Evolutionary conservation across 92 coral and sea anemone species (phyloP).

Genomic region (Phenganax marumi): DNA sequence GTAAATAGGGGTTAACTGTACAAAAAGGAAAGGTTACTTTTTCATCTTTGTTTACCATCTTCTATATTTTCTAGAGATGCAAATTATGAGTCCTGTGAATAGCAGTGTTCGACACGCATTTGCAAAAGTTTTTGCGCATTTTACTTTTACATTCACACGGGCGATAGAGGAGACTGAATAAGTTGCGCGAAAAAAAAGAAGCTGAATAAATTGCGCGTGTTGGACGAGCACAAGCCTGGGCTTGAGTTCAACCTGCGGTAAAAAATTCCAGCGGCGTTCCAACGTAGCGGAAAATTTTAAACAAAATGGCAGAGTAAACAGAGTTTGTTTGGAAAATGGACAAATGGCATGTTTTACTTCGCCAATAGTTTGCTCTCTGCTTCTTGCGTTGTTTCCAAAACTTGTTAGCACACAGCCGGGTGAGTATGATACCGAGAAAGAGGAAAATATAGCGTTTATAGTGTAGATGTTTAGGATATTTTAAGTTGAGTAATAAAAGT

Average conservation of each 20-base stretch:
- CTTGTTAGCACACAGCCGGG: slow-evolving; percentile 3
- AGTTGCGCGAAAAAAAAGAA: too few species aligned
- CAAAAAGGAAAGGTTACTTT: background rate
- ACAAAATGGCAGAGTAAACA: slow-evolving; percentile 2
- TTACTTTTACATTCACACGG: too few species aligned
- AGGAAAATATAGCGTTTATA: background rate
- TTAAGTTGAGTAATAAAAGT: background rate
- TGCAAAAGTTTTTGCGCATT: too few species aligned
- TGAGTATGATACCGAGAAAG: background rate
- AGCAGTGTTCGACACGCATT: too few species aligned
- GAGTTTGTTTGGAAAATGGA: background rate
- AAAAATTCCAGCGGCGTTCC: background rate
- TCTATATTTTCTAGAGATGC: too few species aligned
- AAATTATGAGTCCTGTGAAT: too few species aligned
- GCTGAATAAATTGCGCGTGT: background rate
- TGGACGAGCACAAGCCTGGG: background rate
- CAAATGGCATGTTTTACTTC: background rate
- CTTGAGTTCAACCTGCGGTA: background rate
- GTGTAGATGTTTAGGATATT: background rate
- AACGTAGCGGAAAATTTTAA: background rate
- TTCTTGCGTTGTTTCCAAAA: background rate
- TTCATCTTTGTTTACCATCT: background rate
- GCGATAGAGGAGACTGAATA: too few species aligned
- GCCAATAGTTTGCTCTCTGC: background rate
- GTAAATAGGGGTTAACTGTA: background rate